Percentiles rank a stretch among this genome's conserved stretches.
These are phyloP conservation scores for Acronicta psi DNA, from an alignment of 2,888 invertebrate species.

Conservation along the genomic window DNA sequence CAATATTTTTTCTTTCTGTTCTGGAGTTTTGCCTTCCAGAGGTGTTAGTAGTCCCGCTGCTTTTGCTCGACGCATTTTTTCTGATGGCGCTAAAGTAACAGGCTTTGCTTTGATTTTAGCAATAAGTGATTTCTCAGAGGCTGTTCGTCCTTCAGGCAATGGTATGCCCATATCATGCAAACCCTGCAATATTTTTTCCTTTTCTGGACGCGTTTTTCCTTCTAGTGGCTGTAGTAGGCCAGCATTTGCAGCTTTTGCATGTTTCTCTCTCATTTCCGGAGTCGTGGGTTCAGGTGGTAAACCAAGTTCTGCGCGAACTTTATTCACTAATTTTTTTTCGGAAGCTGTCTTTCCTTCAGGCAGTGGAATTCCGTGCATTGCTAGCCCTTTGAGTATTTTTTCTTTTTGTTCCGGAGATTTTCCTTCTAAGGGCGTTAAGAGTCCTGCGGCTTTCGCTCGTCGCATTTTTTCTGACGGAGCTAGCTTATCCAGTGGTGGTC, in stretches of 20 bases:
- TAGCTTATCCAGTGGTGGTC: too few species aligned
- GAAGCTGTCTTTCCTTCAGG: constrained; percentile 59
- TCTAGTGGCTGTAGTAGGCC: constrained; percentile 29
- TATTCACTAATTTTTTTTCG: constrained; percentile 56
- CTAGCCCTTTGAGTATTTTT: constrained; percentile 51
- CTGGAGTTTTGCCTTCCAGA: background rate
- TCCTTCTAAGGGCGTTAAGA: constrained; percentile 31
- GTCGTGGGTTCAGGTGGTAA: constrained; percentile 60
- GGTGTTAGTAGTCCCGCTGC: background rate
- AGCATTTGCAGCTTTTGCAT: constrained; percentile 55
- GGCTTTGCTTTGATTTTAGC: constrained; percentile 8
- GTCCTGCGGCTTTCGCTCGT: constrained; percentile 40
- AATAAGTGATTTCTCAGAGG: constrained; percentile 26
- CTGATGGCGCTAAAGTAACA: background rate
- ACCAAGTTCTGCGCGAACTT: constrained; percentile 58
- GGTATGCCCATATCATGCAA: constrained; percentile 21
- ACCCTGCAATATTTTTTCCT: constrained; percentile 13
- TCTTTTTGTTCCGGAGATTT: constrained; percentile 58
- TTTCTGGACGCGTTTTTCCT: constrained; percentile 13
- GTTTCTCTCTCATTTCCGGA: constrained; percentile 40
- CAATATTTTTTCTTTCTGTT: background rate
- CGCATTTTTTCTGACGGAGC: constrained; percentile 33
- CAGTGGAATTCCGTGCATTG: constrained; percentile 44
- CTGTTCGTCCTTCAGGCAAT: constrained; percentile 26
- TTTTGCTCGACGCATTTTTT: background rate